Evolutionary conservation across 2,888 invertebrate species (phyloP).

Genomic region (Byasa hedistus): DNA sequence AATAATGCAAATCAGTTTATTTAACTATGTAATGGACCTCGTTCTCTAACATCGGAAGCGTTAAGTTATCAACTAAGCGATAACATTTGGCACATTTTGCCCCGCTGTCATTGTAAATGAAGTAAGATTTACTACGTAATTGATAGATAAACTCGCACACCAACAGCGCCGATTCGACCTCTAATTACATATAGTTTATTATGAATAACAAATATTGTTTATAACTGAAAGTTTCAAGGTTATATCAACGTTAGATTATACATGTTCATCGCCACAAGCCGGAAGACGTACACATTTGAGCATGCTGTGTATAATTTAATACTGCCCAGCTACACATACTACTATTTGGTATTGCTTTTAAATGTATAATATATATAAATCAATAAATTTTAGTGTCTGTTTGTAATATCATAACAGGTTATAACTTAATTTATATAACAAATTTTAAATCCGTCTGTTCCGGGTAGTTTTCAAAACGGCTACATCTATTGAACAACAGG

Average conservation of each 20-base stretch:
- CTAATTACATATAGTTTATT: constrained; percentile 14
- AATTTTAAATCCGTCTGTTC: too few relatives aligned
- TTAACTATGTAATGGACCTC: constrained; percentile 14
- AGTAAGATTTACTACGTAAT: constrained; percentile 21
- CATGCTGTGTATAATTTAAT: too few relatives aligned
- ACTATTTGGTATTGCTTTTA: too few relatives aligned
- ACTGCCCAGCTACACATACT: too few relatives aligned
- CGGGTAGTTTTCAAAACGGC: too few relatives aligned
- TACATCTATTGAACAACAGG: too few relatives aligned
- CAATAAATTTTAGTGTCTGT: too few relatives aligned
- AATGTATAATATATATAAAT: too few relatives aligned
- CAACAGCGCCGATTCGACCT: constrained; percentile 13
- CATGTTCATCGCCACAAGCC: too few relatives aligned
- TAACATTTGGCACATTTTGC: constrained; percentile 41
- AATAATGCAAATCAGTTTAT: background rate
- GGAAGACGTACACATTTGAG: too few relatives aligned
- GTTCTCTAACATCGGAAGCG: constrained; percentile 17
- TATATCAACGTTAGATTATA: background rate
- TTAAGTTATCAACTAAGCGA: constrained; percentile 37
- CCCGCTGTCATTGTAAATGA: constrained; percentile 31
- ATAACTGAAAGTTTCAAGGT: constrained; percentile 13
- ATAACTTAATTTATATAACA: too few relatives aligned
- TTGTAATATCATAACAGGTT: too few relatives aligned
- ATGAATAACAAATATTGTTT: background rate
- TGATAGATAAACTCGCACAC: constrained; percentile 18